Evolutionary conservation across 2,113 vertebrate genomes (phyloP).

Genomic region (Vidua macroura): DNA sequence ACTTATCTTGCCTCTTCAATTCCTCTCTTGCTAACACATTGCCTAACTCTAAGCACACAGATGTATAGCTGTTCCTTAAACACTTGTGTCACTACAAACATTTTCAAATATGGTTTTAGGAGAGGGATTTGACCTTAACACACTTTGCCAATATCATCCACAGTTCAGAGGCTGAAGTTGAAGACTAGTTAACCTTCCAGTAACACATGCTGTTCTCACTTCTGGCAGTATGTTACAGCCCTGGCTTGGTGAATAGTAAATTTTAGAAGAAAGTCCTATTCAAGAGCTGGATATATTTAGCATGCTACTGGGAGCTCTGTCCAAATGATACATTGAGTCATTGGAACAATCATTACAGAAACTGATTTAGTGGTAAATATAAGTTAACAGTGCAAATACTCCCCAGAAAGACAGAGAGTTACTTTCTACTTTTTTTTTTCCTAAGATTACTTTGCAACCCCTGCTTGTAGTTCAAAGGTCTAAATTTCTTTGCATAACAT

Average conservation of each 20-base stretch:
- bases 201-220: background rate
- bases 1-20: background rate
- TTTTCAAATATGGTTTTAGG: background rate
- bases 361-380: conserved; percentile 28
- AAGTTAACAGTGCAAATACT: background rate
- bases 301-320: conserved; percentile 9
- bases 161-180: background rate
- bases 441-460: background rate
- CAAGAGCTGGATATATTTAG: conserved; percentile 18
- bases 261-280: background rate
- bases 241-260: background rate
- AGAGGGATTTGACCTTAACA: conserved; percentile 3
- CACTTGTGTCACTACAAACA: background rate
- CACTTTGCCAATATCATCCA: background rate
- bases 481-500: background rate
- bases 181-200: background rate
- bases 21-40: background rate
- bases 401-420: background rate
- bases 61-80: background rate
- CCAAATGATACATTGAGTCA: conserved; percentile 12
- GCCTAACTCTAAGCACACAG: background rate
- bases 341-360: background rate
- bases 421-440: background rate
- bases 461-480: background rate
- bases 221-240: background rate